Percentiles rank a stretch among this genome's conserved stretches.
These are phyloP conservation scores for Trichomalopsis sarcophagae DNA, from an alignment of 1,140 invertebrate genomes.

Conservation along the genomic window DNA sequence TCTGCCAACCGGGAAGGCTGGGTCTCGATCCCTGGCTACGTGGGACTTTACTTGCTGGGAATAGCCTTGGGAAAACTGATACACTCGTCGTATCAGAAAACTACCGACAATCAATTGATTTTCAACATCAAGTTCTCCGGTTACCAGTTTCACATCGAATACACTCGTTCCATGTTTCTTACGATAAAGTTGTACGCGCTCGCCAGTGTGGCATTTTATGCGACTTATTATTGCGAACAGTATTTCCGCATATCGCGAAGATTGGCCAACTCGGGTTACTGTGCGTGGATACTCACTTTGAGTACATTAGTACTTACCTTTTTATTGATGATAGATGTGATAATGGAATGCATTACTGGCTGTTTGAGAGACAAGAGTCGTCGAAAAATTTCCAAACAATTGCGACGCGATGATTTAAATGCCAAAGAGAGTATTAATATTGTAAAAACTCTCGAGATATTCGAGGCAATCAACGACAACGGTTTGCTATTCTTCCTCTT, in stretches of 20 bases:
- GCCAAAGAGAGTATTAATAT: slow-evolving; percentile 29
- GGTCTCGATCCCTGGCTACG: slow-evolving; percentile 87
- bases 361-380: slow-evolving; percentile 41
- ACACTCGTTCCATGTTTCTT: slow-evolving; percentile 63
- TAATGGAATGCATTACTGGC: slow-evolving; percentile 62
- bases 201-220: slow-evolving; percentile 71
- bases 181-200: slow-evolving; percentile 70
- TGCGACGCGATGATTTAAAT: slow-evolving; percentile 41
- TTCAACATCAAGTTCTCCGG: slow-evolving; percentile 58
- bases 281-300: slow-evolving; percentile 83
- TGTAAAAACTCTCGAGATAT: slow-evolving; percentile 74
- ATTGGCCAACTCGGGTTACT: slow-evolving; percentile 86
- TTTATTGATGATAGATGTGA: slow-evolving; percentile 77
- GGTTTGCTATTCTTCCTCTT: slow-evolving; percentile 86
- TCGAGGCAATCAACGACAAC: slow-evolving; percentile 83
- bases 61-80: slow-evolving; percentile 81
- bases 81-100: slow-evolving; percentile 67
- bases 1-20: slow-evolving; percentile 94
- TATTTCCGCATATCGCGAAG: slow-evolving; percentile 80
- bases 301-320: slow-evolving; percentile 74
- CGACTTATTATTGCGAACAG: slow-evolving; percentile 72
- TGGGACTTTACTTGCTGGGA: slow-evolving; percentile 87
- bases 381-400: slow-evolving; percentile 29
- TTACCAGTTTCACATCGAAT: slow-evolving; percentile 56
- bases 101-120: slow-evolving; percentile 42